A percentile compares a stretch with the other conserved stretches of the same genome.
Evolutionary conservation across 2,888 invertebrate genomes (phyloP).

Genomic region (Lithophane socia): DNA sequence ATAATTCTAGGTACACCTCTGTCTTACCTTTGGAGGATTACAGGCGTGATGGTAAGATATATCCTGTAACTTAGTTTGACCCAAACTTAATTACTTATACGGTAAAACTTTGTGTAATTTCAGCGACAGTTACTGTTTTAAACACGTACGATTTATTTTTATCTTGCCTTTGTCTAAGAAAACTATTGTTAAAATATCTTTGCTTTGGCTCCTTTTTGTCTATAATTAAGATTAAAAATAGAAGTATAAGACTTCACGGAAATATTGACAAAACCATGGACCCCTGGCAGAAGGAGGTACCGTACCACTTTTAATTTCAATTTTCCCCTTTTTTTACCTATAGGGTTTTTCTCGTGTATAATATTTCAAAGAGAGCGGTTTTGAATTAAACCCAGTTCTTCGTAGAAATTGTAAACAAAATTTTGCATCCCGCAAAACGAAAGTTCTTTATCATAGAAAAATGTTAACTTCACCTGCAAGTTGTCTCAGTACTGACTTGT

Average conservation of each 20-base stretch:
- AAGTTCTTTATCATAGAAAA: not conserved
- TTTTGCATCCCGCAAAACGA: not conserved
- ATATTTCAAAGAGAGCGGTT: not conserved
- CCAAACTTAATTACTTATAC: slow-evolving; percentile 61
- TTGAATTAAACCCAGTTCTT: not conserved
- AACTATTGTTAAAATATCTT: not conserved
- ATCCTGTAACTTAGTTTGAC: slow-evolving; percentile 56
- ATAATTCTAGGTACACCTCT: too few species aligned
- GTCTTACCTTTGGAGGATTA: too few species aligned
- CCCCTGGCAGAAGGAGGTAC: not conserved
- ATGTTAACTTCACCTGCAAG: slow-evolving; percentile 8
- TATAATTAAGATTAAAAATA: not conserved
- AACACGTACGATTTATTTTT: slow-evolving; percentile 5
- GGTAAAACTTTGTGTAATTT: slow-evolving; percentile 46
- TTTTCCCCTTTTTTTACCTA: not conserved
- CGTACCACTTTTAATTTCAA: not conserved
- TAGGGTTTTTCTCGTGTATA: too few species aligned
- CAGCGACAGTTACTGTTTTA: slow-evolving; percentile 23
- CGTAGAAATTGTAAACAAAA: not conserved
- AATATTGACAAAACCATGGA: not conserved
- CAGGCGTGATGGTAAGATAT: too few species aligned
- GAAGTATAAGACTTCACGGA: not conserved
- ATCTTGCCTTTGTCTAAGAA: not conserved
- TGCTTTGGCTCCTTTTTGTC: not conserved
- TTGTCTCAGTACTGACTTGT: slow-evolving; percentile 32